Evolutionary conservation across 2,797 vertebrate genomes (phyloP).

Genomic region (Rhyacichthys aspro): DNA sequence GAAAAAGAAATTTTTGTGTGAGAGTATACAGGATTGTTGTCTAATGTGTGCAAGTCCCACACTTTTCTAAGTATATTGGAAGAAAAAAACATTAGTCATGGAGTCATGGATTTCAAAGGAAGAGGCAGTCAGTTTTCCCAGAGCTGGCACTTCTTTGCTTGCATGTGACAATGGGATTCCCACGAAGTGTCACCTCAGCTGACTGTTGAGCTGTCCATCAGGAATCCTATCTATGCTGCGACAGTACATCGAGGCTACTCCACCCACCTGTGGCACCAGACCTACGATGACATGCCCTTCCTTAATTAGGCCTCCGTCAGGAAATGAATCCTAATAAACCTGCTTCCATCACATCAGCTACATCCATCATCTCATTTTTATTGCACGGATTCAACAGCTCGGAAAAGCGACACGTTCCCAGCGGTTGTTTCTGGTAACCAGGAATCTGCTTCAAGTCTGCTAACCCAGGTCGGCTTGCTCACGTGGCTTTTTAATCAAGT

Average conservation of each 20-base stretch:
- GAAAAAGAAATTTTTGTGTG: neutral
- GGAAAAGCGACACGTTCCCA: slow-evolving; percentile 76
- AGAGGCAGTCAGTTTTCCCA: neutral
- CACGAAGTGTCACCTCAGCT: slow-evolving; percentile 46
- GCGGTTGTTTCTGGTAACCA: slow-evolving; percentile 62
- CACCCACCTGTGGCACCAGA: slow-evolving; percentile 65
- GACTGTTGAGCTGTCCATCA: slow-evolving; percentile 55
- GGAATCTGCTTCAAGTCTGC: slow-evolving; percentile 69
- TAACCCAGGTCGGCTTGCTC: slow-evolving; percentile 45
- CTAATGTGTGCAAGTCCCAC: too few relatives aligned
- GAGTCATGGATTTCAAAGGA: slow-evolving; percentile 8
- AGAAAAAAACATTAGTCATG: neutral
- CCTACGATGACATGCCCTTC: slow-evolving; percentile 39
- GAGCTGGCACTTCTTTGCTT: slow-evolving; percentile 6
- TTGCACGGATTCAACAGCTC: slow-evolving; percentile 62
- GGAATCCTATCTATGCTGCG: slow-evolving; percentile 71
- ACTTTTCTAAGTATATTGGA: too few relatives aligned
- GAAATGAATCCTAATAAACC: slow-evolving; percentile 76
- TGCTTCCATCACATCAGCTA: slow-evolving; percentile 78
- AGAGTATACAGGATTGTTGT: neutral
- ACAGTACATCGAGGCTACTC: slow-evolving; percentile 55
- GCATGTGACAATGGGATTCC: slow-evolving; percentile 45
- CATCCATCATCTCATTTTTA: slow-evolving; percentile 70
- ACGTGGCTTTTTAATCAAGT: slow-evolving; percentile 36
- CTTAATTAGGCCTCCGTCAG: slow-evolving; percentile 63